Evolutionary conservation across 2,888 invertebrate genomes (phyloP), one percentile per base, ranked within the genome.

Genomic region (Plagodis pulveraria): DNA sequence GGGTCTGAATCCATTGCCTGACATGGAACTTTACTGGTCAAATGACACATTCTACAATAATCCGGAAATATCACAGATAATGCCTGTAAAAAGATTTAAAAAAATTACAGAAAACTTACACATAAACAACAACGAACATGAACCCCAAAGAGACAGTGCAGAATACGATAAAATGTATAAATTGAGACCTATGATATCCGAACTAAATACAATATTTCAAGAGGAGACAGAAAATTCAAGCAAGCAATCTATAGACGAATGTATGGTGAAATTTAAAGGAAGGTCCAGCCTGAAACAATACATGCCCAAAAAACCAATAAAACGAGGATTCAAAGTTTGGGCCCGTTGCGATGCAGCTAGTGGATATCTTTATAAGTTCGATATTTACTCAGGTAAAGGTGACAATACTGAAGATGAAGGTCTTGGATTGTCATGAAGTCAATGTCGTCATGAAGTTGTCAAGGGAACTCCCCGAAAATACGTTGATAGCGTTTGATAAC

Each of bases 311-410:
- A 43, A 43, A 8, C 43, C 43, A 6, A 12, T 43, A 12, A 43
- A 43, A 43, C 12, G 12, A 5, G 43, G 43, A 43, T 43, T 12
- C 12, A 43, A 43, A 43, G 12, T 43, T 43, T 43, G 43, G 43
- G 5, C 5, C 6, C 43, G 43, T 12, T 43, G 43, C 12, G 43
- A 43, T 12, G 11, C 43, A 5, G 8, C 11, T 6, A 7, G 12
- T 12, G 43, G 43, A 12, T 43, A 43, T 41, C 41, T 41, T 6
- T 41, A 41, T 41, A 8, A 41, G 41, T 41, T 41, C 10, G 41
- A 41, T 41, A 10, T 41, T 10, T 41, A 41, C 10, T 9, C 41
- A 41, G 41, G 41, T 41, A 41, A 41, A 41, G 7, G 10, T 8
- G 10, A 41, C 10, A 41, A 9, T 41, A 9, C 10, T 41, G 41